A percentile compares a stretch with the other conserved stretches of the same genome.
Conservation (phyloP, 2,888 invertebrate species). For the Resseliella maxima region DNA sequence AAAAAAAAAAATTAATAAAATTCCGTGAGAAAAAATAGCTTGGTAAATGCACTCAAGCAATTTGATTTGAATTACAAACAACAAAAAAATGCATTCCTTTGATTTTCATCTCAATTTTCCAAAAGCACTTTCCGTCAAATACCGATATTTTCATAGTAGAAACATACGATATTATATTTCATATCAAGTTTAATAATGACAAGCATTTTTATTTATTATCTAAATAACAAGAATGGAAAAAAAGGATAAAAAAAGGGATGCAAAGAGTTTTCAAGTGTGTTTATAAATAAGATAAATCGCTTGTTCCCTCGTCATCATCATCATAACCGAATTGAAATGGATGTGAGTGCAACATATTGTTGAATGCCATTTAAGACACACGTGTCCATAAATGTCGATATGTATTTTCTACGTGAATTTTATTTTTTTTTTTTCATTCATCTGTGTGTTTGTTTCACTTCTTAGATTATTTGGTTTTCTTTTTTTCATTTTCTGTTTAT, state of each 20-base stretch:
- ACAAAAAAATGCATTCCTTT: background rate
- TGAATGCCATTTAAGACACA: constrained; percentile 49
- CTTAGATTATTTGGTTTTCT: background rate
- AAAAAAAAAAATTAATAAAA: too few relatives aligned
- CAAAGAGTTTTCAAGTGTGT: background rate
- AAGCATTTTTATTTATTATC: constrained; percentile 16
- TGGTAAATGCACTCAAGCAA: background rate
- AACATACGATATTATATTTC: background rate
- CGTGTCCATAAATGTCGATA: constrained; percentile 43
- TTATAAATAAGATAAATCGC: constrained; percentile 43
- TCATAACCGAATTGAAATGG: constrained; percentile 41
- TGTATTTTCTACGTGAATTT: background rate
- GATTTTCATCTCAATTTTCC: background rate
- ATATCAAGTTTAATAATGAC: background rate
- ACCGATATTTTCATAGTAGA: background rate
- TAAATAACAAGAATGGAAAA: background rate
- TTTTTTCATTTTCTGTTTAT: background rate
- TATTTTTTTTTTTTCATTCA: background rate
- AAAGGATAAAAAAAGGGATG: background rate
- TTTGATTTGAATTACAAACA: constrained; percentile 21
- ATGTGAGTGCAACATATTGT: constrained; percentile 30
- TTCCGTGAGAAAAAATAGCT: background rate
- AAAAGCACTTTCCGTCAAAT: background rate
- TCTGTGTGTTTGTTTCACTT: background rate
- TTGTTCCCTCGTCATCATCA: constrained; percentile 39